Percentiles rank a stretch among this genome's conserved stretches.
phyloP scores from a whole-genome alignment of 2,888 invertebrate species.

The Drosophila colorata region DNA sequence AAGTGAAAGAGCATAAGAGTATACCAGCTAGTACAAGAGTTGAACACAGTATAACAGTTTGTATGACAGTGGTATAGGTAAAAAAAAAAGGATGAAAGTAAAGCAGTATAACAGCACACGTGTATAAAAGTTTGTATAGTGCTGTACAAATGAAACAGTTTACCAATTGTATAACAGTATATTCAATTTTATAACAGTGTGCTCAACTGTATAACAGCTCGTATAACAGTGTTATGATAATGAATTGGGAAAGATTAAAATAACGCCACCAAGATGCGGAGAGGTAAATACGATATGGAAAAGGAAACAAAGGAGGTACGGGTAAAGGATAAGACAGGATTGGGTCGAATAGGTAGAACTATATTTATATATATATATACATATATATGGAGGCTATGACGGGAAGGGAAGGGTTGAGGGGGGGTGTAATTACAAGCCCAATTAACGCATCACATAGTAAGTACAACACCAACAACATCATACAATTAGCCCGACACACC shows the following conservation, averaged over 20 bases:
- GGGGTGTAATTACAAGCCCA: neutral
- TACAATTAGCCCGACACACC: constrained; percentile 11
- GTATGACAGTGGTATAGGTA: neutral
- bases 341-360: neutral
- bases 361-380: too few relatives aligned
- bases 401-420: neutral
- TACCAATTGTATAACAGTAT: neutral
- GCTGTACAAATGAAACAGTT: neutral
- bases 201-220: neutral
- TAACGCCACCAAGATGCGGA: neutral
- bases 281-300: neutral
- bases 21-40: constrained; percentile 6
- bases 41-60: neutral
- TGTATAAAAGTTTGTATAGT: neutral
- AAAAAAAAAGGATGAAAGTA: neutral
- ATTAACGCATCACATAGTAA: neutral
- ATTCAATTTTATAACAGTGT: neutral
- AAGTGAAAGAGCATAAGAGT: neutral
- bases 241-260: constrained; percentile 1
- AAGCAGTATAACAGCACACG: neutral
- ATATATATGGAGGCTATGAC: too few relatives aligned
- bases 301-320: neutral
- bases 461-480: constrained; percentile 37
- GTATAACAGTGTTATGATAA: constrained; percentile 4
- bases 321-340: neutral